phyloP scores from a whole-genome alignment of 2,113 vertebrate genomes.

The Phyllostomus discolor region DNA sequence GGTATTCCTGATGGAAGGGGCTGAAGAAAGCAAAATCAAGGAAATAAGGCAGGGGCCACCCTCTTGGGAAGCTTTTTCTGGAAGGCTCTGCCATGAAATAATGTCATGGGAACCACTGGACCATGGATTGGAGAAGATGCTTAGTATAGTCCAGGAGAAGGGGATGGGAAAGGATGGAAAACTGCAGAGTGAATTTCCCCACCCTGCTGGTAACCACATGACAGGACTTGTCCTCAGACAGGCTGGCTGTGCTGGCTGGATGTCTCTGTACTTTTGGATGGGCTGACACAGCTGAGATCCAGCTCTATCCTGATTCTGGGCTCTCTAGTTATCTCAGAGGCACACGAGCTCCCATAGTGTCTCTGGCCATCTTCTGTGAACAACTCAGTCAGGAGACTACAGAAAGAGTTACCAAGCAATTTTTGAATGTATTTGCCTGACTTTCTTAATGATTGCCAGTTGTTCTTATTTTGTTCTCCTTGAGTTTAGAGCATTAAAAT shows the following conservation, averaged over 20 bases:
- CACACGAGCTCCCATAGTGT: neutral
- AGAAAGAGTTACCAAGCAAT: neutral
- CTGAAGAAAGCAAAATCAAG: neutral
- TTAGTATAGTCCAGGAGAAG: neutral
- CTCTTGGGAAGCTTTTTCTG: neutral
- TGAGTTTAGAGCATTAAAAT: neutral
- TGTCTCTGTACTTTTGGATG: neutral
- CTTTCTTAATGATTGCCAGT: neutral
- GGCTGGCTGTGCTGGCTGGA: neutral
- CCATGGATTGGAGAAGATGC: neutral
- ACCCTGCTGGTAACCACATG: fast-evolving
- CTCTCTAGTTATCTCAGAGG: neutral
- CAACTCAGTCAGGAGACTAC: neutral
- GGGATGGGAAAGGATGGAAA: neutral
- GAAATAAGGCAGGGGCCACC: neutral
- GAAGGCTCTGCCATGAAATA: neutral
- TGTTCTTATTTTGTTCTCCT: neutral
- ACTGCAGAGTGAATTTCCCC: neutral
- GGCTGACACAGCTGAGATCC: neutral
- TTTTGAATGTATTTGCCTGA: neutral
- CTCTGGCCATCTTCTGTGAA: neutral
- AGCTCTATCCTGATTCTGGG: neutral
- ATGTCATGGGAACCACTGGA: neutral
- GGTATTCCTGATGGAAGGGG: neutral
- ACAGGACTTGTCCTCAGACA: neutral